These are phyloP conservation scores for Albula goreensis DNA, from an alignment of 2,113 vertebrate genomes.

Conservation along the genomic window DNA sequence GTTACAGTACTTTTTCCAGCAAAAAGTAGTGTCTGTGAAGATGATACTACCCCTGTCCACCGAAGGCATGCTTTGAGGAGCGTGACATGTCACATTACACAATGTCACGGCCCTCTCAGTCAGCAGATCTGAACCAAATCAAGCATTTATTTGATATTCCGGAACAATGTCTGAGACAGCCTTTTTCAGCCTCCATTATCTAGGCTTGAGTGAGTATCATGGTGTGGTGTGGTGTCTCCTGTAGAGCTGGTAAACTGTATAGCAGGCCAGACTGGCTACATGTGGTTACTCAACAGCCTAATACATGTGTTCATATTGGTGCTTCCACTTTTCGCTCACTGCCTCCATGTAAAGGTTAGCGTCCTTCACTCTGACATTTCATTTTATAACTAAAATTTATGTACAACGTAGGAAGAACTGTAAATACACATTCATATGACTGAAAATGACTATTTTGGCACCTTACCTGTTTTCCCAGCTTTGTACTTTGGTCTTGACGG, in stretches of 20 bases:
- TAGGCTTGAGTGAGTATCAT: too few relatives aligned
- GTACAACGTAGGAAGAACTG: not conserved
- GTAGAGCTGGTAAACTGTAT: not conserved
- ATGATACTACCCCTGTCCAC: too few relatives aligned
- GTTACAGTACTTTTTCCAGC: too few relatives aligned
- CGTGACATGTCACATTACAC: too few relatives aligned
- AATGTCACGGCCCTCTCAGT: too few relatives aligned
- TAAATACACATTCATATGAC: not conserved
- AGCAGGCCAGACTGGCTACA: not conserved
- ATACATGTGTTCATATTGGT: not conserved
- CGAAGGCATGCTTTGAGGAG: too few relatives aligned
- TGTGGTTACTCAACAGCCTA: not conserved
- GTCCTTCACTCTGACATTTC: not conserved
- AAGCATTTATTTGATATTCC: too few relatives aligned
- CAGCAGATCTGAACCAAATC: too few relatives aligned
- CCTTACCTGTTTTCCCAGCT: constrained; percentile 66
- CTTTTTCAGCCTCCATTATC: too few relatives aligned
- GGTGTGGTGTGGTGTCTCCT: not conserved
- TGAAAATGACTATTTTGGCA: not conserved
- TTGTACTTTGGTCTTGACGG: constrained; percentile 63
- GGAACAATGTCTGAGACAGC: not conserved
- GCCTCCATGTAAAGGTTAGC: not conserved
- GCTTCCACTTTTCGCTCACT: not conserved
- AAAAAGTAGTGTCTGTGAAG: too few relatives aligned
- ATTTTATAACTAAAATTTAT: not conserved